Base-by-base conservation (phyloP, 2,888 invertebrate genomes). In the Cerastoderma edule region DNA sequence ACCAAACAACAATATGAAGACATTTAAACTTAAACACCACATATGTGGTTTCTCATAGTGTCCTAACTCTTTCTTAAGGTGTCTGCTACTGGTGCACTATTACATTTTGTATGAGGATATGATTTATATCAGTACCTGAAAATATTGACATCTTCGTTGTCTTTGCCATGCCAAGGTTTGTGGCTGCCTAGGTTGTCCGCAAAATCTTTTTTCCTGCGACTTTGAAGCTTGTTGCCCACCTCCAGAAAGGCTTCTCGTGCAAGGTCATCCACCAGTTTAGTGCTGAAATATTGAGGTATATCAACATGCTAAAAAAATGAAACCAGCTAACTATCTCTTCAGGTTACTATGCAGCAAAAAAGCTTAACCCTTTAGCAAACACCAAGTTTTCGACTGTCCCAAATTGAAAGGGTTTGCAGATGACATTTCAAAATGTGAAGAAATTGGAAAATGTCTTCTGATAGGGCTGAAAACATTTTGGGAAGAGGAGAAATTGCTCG, bases 161-260 rank as follows among this genome's bases (percentile, higher is more conserved):
- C 32, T 16, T 33, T 53, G 53, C 19, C 54, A n/a, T n/a, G n/a
- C n/a, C n/a, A n/a, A n/a, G n/a, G n/a, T n/a, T n/a, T n/a, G n/a
- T 35, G 19, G 27, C 33, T 27, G 8, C 5, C 39, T 10, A 60
- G 35, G 27, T 35, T 60, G 16, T 39, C 30, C 19, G 30, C 73
- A 56, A 89, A 95, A 90, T 95, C 95, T 83, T 94, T 94, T 87
- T 95, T 94, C 57, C 96, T 93, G 13, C 95, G 93, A 48, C 94
- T 93, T 93, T 96, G 95, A 50, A 96, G 91, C 85, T 94, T 93
- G 80, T 94, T 94, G 0, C 96, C 96, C 79, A 96, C 95, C 89
- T 95, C 94, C 50, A 93, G 93, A 86, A 96, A 96, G 27, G 95
- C 94, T 87, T 95, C 95, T 81, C 95, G 93, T 3, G 96, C 95